Evolutionary conservation across 2,113 vertebrate genomes (phyloP).

Genomic region (Seriola rivoliana): DNA sequence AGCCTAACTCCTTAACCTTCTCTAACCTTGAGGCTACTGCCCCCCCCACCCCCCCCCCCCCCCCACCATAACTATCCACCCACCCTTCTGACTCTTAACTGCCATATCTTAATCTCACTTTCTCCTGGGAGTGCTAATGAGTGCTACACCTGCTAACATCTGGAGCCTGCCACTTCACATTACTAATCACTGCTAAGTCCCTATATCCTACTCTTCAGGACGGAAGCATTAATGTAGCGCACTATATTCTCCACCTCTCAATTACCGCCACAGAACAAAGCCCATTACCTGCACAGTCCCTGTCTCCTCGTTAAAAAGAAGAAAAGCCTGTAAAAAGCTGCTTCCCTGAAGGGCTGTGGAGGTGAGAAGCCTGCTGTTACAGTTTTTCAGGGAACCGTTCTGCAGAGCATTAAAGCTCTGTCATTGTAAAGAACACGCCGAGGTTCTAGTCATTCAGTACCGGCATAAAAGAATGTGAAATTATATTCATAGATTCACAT

Average conservation of each 20-base stretch:
- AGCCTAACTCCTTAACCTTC: neutral
- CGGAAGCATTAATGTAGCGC: slow-evolving; percentile 1
- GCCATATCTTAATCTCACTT: slow-evolving; percentile 28
- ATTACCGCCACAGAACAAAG: slow-evolving; percentile 52
- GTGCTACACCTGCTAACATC: slow-evolving; percentile 43
- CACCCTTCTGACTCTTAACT: slow-evolving; percentile 22
- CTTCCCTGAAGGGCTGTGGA: slow-evolving; percentile 33
- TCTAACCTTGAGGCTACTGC: slow-evolving; percentile 20
- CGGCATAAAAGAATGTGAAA: slow-evolving; percentile 8
- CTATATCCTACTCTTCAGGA: slow-evolving; percentile 28
- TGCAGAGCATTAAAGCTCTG: slow-evolving; percentile 15
- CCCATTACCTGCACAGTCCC: slow-evolving; percentile 30
- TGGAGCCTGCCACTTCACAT: slow-evolving; percentile 36
- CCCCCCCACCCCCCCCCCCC: neutral
- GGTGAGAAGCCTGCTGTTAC: slow-evolving; percentile 40
- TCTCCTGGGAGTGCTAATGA: slow-evolving; percentile 41
- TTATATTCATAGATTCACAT: slow-evolving; percentile 41
- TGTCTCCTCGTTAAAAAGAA: slow-evolving; percentile 51
- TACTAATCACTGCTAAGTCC: slow-evolving; percentile 45
- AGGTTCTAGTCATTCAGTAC: slow-evolving; percentile 3
- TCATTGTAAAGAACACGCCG: slow-evolving; percentile 17
- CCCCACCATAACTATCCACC: neutral
- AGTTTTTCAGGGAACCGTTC: slow-evolving; percentile 26
- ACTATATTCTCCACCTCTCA: slow-evolving; percentile 22
- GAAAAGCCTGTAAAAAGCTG: slow-evolving; percentile 44